These are phyloP conservation scores for Zaprionus bogoriensis DNA, from an alignment of 2,888 invertebrate genomes.

Conservation along the genomic window DNA sequence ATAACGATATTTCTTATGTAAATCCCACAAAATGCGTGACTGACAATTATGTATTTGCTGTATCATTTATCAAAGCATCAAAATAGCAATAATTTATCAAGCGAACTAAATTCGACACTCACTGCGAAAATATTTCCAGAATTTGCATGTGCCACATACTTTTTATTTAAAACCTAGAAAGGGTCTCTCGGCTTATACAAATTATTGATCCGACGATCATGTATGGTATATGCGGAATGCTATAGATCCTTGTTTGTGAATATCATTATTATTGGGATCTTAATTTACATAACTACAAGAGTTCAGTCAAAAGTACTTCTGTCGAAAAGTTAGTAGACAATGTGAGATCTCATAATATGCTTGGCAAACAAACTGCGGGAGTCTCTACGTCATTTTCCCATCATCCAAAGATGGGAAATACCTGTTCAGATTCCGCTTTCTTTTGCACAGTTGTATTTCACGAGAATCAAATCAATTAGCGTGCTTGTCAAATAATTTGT, in stretches of 20 bases:
- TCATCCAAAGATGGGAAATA: constrained; percentile 4
- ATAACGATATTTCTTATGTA: constrained; percentile 28
- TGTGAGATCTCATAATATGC: too few species aligned
- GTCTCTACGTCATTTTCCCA: neutral
- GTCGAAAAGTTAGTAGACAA: neutral
- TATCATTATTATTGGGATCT: too few species aligned
- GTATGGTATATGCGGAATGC: too few species aligned
- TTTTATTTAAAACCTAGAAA: neutral
- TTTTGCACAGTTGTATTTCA: constrained; percentile 32
- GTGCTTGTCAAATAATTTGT: constrained; percentile 65
- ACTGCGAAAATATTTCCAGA: constrained; percentile 39
- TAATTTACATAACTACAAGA: too few species aligned
- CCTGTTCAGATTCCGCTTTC: constrained; percentile 5
- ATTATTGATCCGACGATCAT: too few species aligned
- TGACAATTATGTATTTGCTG: constrained; percentile 38
- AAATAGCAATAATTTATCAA: constrained; percentile 30
- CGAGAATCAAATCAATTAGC: constrained; percentile 72
- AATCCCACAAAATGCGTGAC: constrained; percentile 26
- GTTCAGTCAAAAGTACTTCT: too few species aligned
- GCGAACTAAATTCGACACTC: constrained; percentile 22
- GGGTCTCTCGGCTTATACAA: neutral
- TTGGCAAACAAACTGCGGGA: neutral
- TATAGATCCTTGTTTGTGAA: neutral
- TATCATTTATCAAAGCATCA: constrained; percentile 33
- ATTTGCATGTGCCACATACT: constrained; percentile 26